Evolutionary conservation across 2,113 vertebrate species (phyloP).

Genomic region (Pseudopodoces humilis): DNA sequence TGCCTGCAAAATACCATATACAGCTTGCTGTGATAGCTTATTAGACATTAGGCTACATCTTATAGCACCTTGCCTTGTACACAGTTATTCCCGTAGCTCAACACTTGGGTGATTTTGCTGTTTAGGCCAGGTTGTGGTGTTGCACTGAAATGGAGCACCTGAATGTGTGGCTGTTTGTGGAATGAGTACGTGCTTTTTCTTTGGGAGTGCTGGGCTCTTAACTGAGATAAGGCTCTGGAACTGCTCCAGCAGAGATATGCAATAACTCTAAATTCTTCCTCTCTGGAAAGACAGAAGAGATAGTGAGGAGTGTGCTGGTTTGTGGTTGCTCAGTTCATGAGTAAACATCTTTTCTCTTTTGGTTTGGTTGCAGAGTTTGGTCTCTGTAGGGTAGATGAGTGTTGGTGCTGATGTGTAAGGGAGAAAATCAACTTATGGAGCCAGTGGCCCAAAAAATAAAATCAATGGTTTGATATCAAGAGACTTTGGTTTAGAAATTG

Average conservation of each 20-base stretch:
- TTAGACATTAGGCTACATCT: not conserved
- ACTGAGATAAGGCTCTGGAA: not conserved
- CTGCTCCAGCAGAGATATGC: not conserved
- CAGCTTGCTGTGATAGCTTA: not conserved
- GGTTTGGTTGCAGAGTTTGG: not conserved
- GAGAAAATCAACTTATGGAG: not conserved
- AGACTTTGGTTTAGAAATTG: not conserved
- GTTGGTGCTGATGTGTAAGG: not conserved
- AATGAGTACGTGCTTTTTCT: not conserved
- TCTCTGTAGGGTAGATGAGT: not conserved
- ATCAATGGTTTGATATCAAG: not conserved
- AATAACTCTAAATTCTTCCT: not conserved
- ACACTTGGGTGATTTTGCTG: not conserved
- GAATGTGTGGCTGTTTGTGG: not conserved
- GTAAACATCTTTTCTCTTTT: not conserved
- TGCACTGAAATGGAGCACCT: not conserved
- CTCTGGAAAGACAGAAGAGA: not conserved
- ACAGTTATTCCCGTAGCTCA: not conserved
- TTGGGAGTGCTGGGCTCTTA: not conserved
- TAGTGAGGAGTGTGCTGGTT: not conserved
- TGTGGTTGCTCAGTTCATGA: not conserved
- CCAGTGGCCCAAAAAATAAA: not conserved
- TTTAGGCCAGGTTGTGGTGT: not conserved
- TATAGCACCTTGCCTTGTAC: not conserved
- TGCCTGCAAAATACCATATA: not conserved